These are phyloP conservation scores for Gallinago undulata DNA, from an alignment of 2,113 vertebrate genomes.

Conservation along the genomic window DNA sequence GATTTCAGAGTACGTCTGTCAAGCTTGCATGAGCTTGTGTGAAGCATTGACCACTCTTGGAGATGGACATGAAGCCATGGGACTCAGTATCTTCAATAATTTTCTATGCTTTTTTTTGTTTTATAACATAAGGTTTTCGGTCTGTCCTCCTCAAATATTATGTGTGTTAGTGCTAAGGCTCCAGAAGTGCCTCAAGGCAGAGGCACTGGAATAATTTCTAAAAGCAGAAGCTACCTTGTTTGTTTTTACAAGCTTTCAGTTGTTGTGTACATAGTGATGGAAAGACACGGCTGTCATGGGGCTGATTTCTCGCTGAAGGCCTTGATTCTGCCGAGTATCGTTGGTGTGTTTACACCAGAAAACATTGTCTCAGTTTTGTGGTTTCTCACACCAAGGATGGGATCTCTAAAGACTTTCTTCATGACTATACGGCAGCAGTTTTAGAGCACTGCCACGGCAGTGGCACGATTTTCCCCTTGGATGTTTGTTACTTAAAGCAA, in stretches of 20 bases:
- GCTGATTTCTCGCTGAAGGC: conserved; percentile 22
- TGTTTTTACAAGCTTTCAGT: not conserved
- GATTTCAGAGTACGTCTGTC: conserved; percentile 72
- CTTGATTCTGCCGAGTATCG: not conserved
- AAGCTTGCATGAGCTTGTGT: conserved; percentile 36
- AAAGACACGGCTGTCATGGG: not conserved
- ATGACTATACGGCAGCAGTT: not conserved
- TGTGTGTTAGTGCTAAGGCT: not conserved
- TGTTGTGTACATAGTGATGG: not conserved
- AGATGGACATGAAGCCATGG: not conserved
- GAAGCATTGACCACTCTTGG: not conserved
- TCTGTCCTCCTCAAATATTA: not conserved
- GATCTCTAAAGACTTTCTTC: not conserved
- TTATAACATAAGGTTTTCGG: not conserved
- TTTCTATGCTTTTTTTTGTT: not conserved
- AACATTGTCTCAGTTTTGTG: not conserved
- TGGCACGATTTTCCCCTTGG: not conserved
- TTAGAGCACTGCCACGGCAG: not conserved
- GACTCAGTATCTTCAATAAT: not conserved
- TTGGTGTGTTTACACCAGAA: not conserved
- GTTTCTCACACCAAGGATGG: not conserved
- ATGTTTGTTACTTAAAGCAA: not conserved
- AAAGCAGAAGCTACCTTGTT: not conserved
- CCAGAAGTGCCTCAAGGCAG: not conserved
- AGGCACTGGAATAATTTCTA: not conserved